A percentile compares a stretch with the other conserved stretches of the same genome.
phyloP scores from a whole-genome alignment of 2,888 invertebrate species.

The Ptilodon capucinus region DNA sequence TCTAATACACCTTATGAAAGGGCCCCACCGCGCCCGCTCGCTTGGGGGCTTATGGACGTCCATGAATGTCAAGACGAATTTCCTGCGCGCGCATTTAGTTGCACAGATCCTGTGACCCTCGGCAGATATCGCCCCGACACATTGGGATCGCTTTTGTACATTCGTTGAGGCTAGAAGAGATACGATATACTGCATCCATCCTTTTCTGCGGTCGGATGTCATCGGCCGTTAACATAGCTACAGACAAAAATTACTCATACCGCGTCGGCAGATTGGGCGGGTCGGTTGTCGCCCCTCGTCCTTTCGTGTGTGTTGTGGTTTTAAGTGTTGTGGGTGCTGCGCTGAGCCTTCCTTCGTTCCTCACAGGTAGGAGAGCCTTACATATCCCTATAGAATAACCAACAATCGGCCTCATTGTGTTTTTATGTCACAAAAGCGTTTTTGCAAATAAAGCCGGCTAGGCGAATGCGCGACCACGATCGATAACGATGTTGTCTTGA shows the following conservation, averaged over 20 bases:
- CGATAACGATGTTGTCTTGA: constrained; percentile 77
- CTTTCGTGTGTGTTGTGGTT: constrained; percentile 71
- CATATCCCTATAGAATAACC: constrained; percentile 12
- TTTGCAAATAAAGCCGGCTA: constrained; percentile 52
- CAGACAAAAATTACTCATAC: constrained; percentile 60
- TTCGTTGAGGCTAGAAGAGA: constrained; percentile 34
- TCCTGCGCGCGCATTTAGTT: constrained; percentile 70
- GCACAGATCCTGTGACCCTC: constrained; percentile 52
- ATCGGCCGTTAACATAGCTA: constrained; percentile 65
- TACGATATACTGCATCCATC: constrained; percentile 36
- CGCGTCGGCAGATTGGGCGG: constrained; percentile 68
- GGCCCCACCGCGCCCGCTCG: constrained; percentile 16
- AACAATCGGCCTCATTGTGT: constrained; percentile 14
- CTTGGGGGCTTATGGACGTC: constrained; percentile 2
- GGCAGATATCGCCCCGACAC: constrained; percentile 42
- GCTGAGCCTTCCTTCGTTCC: constrained; percentile 49
- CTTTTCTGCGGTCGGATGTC: constrained; percentile 59
- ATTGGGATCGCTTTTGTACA: constrained; percentile 40
- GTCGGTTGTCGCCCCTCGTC: constrained; percentile 71
- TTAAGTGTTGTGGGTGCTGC: constrained; percentile 66
- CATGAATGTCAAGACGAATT: constrained; percentile 28
- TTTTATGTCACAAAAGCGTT: constrained; percentile 56
- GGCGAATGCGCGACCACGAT: constrained; percentile 66
- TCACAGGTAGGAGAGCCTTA: constrained; percentile 64
- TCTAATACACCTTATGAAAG: constrained; percentile 11